Evolutionary conservation across 2,888 invertebrate genomes (phyloP), one percentile per base, ranked within the genome.

Genomic region (Dasypolia templi): DNA sequence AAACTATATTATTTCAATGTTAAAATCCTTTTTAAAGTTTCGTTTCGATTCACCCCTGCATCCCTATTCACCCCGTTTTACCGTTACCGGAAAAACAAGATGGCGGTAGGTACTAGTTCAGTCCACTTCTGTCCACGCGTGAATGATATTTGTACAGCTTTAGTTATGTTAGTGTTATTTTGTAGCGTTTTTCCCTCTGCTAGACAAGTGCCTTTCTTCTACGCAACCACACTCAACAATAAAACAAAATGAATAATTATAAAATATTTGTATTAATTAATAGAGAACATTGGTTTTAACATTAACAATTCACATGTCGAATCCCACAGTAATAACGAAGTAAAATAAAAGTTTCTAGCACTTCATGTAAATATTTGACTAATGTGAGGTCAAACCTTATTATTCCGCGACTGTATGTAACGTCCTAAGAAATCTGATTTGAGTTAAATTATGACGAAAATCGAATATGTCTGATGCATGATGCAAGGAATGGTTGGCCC

Each of bases 231-330:
- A 12, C 46, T 12, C n/a, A 70, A 39, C 6, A 67, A 53, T 67
- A 67, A 70, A n/a, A 69, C 49, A 26, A 42, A 22, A 66, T 17
- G 6, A 42, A n/a, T 4, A 29, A 42, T 19, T 12, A n/a, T 51
- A 22, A 51, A 26, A 29, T 66, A 6, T 66, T 51, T 67, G 39
- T 29, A 51, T 67, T 67, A 22, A 61, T n/a, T n/a, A n/a, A 0
- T 14, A 7, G 6, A 19, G 22, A 63, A 12, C 26, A 62, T 44
- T 62, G 22, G 7, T 66, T 56, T 65, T 58, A 42, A 66, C 22
- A 66, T 58, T 42, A 59, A 11, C 11, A 26, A 22, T 42, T 35
- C 35, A 35, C 9, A 35, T 22, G 6, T 26, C 29, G 9, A 66
- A n/a, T 42, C 42, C 17, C n/a, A 42, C 29, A 42, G 11, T n/a